Evolutionary conservation across 64 coral and sea anemone species (phyloP), one percentile per base, ranked within the genome.

Genomic region (Orbicella faveolata): DNA sequence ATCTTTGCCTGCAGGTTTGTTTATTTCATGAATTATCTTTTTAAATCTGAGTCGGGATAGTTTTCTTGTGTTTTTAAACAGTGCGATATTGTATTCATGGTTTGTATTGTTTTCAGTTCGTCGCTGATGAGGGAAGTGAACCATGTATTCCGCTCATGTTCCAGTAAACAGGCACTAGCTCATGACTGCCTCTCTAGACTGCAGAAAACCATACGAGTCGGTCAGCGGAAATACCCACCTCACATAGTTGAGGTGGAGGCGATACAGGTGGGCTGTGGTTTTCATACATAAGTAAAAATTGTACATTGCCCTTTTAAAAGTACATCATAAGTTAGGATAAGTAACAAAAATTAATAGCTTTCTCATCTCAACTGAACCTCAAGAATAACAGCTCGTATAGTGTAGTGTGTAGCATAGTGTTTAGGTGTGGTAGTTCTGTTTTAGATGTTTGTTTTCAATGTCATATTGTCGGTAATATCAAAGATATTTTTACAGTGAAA

Each of bases 171-270:
- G 79, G 94, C 88, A 2, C 77, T 95, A 14, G 97, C 93, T 34
- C 83, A 93, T 34, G 97, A 99, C 88, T 96, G 97, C 37, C 68
- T 99, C 13, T 54, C 91, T 26, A 92, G 97, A 73, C 86, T 99
- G 14, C 97, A 99, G 68, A 99, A 99, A 72, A 99, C 97, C 13
- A 99, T 99, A 55, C 87, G 97, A 73, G 97, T 96, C 37, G 97
- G 97, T 30, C 97, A 99, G 35, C 87, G 97, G 26, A 96, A 99
- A 64, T 99, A 99, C 48, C 97, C 97, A 63, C 94, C 97, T 26
- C 97, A 99, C 67, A 90, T 96, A 75, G 97, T 99, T 0, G 97
- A 99, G 86, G 97, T 99, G 63, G 97, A 95, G 59, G 97, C 97
- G 3, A 99, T 99, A 34, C 97, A 99, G 97, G 97, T 99, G 67